Evolutionary conservation across 2,113 vertebrate genomes (phyloP).

Genomic region (Lepisosteus oculatus): DNA sequence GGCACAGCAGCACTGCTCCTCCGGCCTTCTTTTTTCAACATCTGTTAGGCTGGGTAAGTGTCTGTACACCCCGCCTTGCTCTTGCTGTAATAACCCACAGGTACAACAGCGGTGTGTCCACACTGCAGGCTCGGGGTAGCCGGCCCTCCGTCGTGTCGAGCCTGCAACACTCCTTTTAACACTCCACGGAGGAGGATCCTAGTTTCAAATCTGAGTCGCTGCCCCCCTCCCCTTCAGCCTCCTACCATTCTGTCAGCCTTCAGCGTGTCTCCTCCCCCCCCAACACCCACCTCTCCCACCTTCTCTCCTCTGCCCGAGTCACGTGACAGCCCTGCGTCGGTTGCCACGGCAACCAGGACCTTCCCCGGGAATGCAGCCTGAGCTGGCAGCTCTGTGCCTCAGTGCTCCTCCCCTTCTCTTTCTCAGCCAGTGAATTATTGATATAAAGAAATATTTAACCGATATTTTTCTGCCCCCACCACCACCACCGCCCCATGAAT

Average conservation of each 20-base stretch:
- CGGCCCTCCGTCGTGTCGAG: too few species aligned
- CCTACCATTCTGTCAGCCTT: conserved; percentile 19
- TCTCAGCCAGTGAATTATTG: conserved; percentile 59
- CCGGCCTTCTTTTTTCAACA: too few species aligned
- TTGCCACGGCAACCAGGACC: conserved; percentile 68
- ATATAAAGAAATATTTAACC: conserved; percentile 70
- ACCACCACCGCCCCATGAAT: conserved; percentile 29
- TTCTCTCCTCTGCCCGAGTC: conserved; percentile 51
- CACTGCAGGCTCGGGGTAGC: too few species aligned
- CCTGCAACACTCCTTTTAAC: too few species aligned
- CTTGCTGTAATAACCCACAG: too few species aligned
- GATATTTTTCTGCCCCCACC: conserved; percentile 51
- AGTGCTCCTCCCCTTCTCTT: conserved; percentile 29
- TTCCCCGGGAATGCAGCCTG: conserved; percentile 61
- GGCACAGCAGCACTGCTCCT: too few species aligned
- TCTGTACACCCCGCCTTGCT: too few species aligned
- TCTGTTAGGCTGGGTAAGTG: too few species aligned
- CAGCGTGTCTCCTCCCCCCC: background rate
- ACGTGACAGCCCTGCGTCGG: conserved; percentile 66
- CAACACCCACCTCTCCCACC: conserved; percentile 19
- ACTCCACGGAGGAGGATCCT: too few species aligned
- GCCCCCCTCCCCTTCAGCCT: too few species aligned
- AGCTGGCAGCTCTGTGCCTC: conserved; percentile 36
- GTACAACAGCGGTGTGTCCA: too few species aligned
- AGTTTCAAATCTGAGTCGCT: too few species aligned